phyloP scores from a whole-genome alignment of 1,140 invertebrate species.

The Conopomorpha cramerella region DNA sequence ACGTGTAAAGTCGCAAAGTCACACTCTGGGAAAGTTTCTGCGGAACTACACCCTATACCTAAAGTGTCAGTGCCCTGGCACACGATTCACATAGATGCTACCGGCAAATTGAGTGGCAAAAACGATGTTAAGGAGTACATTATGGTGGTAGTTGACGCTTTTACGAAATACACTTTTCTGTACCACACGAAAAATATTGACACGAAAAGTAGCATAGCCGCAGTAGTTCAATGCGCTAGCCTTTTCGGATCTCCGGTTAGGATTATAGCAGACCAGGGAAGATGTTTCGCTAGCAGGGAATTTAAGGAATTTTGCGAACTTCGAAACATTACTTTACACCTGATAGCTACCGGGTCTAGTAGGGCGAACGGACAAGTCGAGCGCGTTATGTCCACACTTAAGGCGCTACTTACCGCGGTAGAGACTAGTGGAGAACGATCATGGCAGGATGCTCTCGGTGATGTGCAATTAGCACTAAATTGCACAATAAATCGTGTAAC shows the following conservation, averaged over 20 bases:
- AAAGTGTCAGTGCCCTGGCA: no score
- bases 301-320: conserved; percentile 12
- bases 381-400: no score
- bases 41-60: no score
- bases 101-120: conserved; percentile 5
- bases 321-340: conserved; percentile 10
- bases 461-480: conserved; percentile 27
- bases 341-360: conserved; percentile 11
- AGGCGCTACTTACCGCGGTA: conserved; percentile 16
- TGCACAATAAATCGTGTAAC: conserved; percentile 18
- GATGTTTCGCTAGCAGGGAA: no score
- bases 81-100: no score
- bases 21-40: conserved; percentile 8
- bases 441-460: conserved; percentile 21
- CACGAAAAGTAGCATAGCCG: no score
- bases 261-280: no score
- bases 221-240: no score
- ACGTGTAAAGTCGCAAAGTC: conserved; percentile 14
- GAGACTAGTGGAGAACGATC: conserved; percentile 5
- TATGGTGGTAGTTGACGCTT: conserved; percentile 10
- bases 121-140: conserved; percentile 9
- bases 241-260: no score
- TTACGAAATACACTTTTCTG: conserved; percentile 12
- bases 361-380: conserved; percentile 10
- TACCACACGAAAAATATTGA: no score